Evolutionary conservation across 35 echinoderm and acorn worm genomes (phyloP).

Genomic region (Amphiura filiformis): DNA sequence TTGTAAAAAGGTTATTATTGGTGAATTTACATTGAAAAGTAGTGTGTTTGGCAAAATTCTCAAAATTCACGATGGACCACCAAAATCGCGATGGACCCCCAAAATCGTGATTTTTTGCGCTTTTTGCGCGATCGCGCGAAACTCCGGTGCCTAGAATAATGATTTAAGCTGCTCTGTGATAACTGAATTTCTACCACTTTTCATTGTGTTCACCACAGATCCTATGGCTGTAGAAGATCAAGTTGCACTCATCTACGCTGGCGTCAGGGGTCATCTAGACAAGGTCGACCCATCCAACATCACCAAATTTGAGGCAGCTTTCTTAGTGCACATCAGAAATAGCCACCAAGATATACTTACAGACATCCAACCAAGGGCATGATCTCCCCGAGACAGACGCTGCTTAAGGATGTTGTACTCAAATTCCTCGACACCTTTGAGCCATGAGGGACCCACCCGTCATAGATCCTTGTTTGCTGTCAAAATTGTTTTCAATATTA

Average conservation of each 20-base stretch:
- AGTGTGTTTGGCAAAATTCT: too few species aligned
- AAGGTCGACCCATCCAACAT: conserved; percentile 90
- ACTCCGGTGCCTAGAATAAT: too few species aligned
- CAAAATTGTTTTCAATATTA: not conserved
- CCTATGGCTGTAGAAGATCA: conserved; percentile 99
- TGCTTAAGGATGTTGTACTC: conserved; percentile 69
- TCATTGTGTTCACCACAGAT: conserved; percentile 56
- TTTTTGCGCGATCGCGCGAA: too few species aligned
- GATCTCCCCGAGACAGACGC: conserved; percentile 70
- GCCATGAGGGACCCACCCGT: conserved; percentile 20
- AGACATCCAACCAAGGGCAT: conserved; percentile 62
- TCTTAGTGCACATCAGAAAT: conserved; percentile 80
- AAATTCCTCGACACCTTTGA: conserved; percentile 96
- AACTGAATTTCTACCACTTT: too few species aligned
- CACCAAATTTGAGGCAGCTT: conserved; percentile 79
- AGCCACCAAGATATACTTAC: conserved; percentile 76
- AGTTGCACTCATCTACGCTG: conserved; percentile 94
- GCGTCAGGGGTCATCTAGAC: conserved; percentile 93
- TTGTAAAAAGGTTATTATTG: too few species aligned
- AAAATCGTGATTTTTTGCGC: too few species aligned
- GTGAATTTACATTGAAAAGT: too few species aligned
- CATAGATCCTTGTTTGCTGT: not conserved
- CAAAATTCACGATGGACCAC: too few species aligned
- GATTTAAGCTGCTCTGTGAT: too few species aligned
- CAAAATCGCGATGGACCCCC: too few species aligned